Conservation (phyloP, 2,113 vertebrate genomes). For the Peromyscus leucopus region DNA sequence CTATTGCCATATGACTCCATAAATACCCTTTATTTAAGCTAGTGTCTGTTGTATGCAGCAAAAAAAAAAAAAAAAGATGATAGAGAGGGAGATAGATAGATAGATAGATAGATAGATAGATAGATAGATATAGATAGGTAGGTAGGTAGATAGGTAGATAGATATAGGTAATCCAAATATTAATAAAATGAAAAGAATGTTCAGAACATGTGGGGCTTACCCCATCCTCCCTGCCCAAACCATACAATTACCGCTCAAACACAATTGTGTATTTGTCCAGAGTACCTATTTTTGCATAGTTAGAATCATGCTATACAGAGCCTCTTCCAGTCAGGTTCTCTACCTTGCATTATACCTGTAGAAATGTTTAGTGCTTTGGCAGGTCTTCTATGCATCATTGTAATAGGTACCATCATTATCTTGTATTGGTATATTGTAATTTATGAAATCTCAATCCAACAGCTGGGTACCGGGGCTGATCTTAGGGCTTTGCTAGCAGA, state of each 20-base stretch:
- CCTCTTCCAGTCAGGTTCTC: not conserved
- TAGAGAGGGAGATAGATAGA: no score
- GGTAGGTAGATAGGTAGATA: no score
- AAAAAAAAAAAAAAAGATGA: not conserved
- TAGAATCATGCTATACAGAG: not conserved
- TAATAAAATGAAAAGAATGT: slow-evolving; percentile 4
- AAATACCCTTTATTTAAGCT: slow-evolving; percentile 35
- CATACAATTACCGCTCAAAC: not conserved
- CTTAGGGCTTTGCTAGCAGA: slow-evolving; percentile 52
- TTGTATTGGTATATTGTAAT: slow-evolving; percentile 27
- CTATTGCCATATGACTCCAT: not conserved
- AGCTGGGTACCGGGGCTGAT: slow-evolving; percentile 31
- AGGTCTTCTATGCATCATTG: not conserved
- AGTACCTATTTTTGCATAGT: not conserved
- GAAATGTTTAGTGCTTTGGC: not conserved
- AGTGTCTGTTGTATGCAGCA: slow-evolving; percentile 12
- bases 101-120: no score
- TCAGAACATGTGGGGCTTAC: not conserved
- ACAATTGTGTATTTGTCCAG: slow-evolving; percentile 1
- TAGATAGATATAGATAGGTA: no score
- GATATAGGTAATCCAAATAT: slow-evolving; percentile 9
- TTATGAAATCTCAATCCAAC: slow-evolving; percentile 48
- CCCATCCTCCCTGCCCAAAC: not conserved
- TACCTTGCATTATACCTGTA: slow-evolving; percentile 16
- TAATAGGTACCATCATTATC: slow-evolving; percentile 28